These are phyloP conservation scores for Albula glossodonta DNA, from an alignment of 2,113 vertebrate genomes.

Conservation along the genomic window DNA sequence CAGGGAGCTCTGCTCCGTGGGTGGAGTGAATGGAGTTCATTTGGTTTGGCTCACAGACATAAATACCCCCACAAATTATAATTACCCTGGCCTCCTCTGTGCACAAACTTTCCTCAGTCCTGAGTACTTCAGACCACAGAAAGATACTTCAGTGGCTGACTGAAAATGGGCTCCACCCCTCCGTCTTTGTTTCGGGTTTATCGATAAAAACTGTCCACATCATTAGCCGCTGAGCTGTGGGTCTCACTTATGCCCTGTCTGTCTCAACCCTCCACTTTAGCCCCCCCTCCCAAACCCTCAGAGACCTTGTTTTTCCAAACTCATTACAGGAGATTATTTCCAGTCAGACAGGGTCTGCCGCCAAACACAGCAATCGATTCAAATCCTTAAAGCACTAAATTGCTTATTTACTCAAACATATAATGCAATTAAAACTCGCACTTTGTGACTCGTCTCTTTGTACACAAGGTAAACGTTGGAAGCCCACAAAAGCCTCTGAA, in stretches of 20 bases:
- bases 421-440: background rate
- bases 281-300: background rate
- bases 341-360: background rate
- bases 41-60: too few relatives aligned
- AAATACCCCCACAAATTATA: too few relatives aligned
- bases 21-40: background rate
- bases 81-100: too few relatives aligned
- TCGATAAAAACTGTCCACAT: background rate
- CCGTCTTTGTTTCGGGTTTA: too few relatives aligned
- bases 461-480: too few relatives aligned
- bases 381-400: background rate
- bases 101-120: too few relatives aligned
- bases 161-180: too few relatives aligned
- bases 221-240: background rate
- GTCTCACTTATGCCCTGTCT: background rate
- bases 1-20: background rate
- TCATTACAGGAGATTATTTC: background rate
- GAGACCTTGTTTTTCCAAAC: background rate
- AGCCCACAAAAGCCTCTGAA: too few relatives aligned
- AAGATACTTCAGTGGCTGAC: too few relatives aligned
- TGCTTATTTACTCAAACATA: background rate
- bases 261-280: background rate
- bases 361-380: background rate
- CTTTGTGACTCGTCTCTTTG: too few relatives aligned
- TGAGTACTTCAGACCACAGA: too few relatives aligned